A percentile compares a stretch with the other conserved stretches of the same genome.
These are phyloP conservation scores for Formica selysi DNA, from an alignment of 1,140 invertebrate species.

Conservation along the genomic window DNA sequence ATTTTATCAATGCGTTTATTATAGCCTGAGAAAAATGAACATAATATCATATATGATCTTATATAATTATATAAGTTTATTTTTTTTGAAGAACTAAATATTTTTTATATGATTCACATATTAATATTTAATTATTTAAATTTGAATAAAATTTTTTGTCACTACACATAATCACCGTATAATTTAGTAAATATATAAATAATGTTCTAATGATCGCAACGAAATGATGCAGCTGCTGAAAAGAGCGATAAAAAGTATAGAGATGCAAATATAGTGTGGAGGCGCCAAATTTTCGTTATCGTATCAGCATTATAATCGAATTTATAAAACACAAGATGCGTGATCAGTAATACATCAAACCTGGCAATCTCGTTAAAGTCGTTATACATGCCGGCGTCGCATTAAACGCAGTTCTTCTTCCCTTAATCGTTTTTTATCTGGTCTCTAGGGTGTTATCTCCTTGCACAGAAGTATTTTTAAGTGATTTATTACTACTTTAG, in stretches of 20 bases:
- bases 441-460: conserved; percentile 11
- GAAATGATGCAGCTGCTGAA: not conserved
- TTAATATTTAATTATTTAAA: conserved; percentile 56
- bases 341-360: conserved; percentile 54
- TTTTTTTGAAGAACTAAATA: not conserved
- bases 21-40: no score
- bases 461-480: conserved; percentile 27
- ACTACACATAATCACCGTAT: conserved; percentile 8
- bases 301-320: conserved; percentile 12
- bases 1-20: conserved; percentile 1
- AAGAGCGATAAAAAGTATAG: not conserved
- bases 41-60: no score
- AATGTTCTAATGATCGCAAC: not conserved
- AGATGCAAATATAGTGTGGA: not conserved
- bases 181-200: conserved; percentile 5
- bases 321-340: conserved; percentile 22
- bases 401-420: conserved; percentile 15
- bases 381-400: conserved; percentile 18
- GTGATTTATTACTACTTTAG: conserved; percentile 39
- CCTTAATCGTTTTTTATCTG: conserved; percentile 48
- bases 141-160: conserved; percentile 13
- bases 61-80: no score
- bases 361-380: conserved; percentile 35
- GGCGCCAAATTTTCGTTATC: conserved; percentile 33
- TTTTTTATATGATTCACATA: not conserved